phyloP scores from a whole-genome alignment of 2,888 invertebrate genomes.

The Epinotia brunnichana region DNA sequence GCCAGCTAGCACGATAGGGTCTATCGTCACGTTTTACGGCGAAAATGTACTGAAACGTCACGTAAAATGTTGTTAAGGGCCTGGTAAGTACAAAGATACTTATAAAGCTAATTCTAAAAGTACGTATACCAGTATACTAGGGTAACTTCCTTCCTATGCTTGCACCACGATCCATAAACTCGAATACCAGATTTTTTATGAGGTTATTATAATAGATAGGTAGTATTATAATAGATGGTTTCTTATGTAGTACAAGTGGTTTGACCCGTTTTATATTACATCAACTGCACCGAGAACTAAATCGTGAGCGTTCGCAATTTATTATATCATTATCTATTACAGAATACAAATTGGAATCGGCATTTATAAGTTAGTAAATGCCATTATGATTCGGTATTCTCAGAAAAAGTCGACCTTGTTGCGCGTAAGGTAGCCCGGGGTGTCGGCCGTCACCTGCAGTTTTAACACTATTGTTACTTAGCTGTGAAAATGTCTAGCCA shows the following conservation, averaged over 20 bases:
- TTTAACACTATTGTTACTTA: not conserved
- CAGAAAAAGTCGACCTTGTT: constrained; percentile 59
- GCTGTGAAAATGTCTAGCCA: not conserved
- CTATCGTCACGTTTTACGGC: too few relatives aligned
- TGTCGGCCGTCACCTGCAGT: constrained; percentile 14
- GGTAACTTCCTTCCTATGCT: too few relatives aligned
- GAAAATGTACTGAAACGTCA: too few relatives aligned
- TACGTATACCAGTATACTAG: too few relatives aligned
- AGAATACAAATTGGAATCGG: constrained; percentile 49
- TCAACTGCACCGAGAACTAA: constrained; percentile 2
- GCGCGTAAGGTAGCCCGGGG: constrained; percentile 46
- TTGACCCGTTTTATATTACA: constrained; percentile 5
- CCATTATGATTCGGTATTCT: constrained; percentile 54
- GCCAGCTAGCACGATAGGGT: too few relatives aligned
- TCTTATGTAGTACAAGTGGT: constrained; percentile 1
- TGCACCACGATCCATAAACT: too few relatives aligned
- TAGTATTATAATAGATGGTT: not conserved
- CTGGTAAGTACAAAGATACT: too few relatives aligned
- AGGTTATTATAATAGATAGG: too few relatives aligned
- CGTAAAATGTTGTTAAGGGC: too few relatives aligned
- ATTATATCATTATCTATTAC: constrained; percentile 27
- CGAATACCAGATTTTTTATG: too few relatives aligned
- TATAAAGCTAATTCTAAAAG: too few relatives aligned
- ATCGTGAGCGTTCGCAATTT: constrained; percentile 32
- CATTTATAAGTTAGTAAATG: constrained; percentile 59